Percentiles rank a stretch among this genome's conserved stretches.
phyloP scores from a whole-genome alignment of 2,113 vertebrate species.

The Perccottus glenii region DNA sequence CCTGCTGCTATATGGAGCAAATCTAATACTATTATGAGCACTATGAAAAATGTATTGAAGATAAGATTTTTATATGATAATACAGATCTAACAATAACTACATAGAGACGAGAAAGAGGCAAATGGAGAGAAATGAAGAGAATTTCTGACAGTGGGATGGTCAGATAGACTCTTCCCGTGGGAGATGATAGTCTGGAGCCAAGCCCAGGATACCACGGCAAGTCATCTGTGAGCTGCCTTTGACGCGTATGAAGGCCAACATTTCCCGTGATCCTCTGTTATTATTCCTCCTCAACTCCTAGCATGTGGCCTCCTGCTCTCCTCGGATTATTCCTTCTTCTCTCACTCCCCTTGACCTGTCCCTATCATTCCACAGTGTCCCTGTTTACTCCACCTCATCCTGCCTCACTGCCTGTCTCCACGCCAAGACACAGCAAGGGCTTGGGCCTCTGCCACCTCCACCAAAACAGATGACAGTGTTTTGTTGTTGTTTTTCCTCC shows the following conservation, averaged over 20 bases:
- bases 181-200: constrained; percentile 49
- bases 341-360: constrained; percentile 9
- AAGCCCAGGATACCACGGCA: constrained; percentile 53
- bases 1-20: constrained; percentile 63
- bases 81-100: constrained; percentile 39
- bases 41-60: constrained; percentile 42
- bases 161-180: constrained; percentile 41
- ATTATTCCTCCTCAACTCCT: constrained; percentile 39
- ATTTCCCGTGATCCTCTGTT: constrained; percentile 57
- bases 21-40: constrained; percentile 74
- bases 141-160: constrained; percentile 29
- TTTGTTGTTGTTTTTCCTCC: constrained; percentile 35
- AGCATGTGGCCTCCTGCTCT: constrained; percentile 36
- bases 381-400: constrained; percentile 26
- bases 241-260: constrained; percentile 51
- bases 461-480: constrained; percentile 64
- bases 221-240: constrained; percentile 60
- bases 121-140: constrained; percentile 32
- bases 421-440: constrained; percentile 47
- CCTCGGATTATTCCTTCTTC: constrained; percentile 10
- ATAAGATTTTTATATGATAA: constrained; percentile 50
- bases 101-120: constrained; percentile 42
- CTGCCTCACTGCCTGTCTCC: constrained; percentile 12
- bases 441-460: constrained; percentile 52
- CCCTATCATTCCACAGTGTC: constrained; percentile 1